Percentiles rank a stretch among this genome's conserved stretches.
Conservation (phyloP, 2,797 vertebrate genomes). For the Melanogrammus aeglefinus region DNA sequence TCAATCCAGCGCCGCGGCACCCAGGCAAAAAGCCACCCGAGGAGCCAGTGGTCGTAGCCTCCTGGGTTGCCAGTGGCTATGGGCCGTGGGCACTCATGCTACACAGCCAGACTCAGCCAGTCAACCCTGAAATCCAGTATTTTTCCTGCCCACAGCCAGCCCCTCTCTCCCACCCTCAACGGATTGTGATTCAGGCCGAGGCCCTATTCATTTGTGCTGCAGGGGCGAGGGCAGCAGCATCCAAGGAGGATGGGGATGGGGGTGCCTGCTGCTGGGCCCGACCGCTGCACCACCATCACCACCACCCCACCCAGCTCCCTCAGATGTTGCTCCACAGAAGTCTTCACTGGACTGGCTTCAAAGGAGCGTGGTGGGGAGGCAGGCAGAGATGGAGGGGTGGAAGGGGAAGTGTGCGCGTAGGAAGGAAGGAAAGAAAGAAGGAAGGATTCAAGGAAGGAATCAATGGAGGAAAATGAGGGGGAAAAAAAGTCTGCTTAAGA, state of each 20-base stretch:
- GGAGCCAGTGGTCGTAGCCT: conserved; percentile 48
- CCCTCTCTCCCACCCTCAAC: conserved; percentile 2
- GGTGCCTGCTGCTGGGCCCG: conserved; percentile 51
- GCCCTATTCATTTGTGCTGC: conserved; percentile 56
- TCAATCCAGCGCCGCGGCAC: conserved; percentile 51
- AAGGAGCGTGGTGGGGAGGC: conserved; percentile 43
- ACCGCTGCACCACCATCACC: conserved; percentile 44
- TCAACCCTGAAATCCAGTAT: too few relatives aligned
- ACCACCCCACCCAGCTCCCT: conserved; percentile 30
- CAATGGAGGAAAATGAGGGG: conserved; percentile 25
- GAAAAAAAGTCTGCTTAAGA: conserved; percentile 38
- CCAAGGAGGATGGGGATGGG: conserved; percentile 46
- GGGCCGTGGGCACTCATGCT: conserved; percentile 41
- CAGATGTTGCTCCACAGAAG: conserved; percentile 55
- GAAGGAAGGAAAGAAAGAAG: conserved; percentile 29
- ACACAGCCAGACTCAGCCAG: conserved; percentile 39
- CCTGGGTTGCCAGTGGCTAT: conserved; percentile 55
- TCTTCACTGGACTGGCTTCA: conserved; percentile 61
- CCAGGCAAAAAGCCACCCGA: conserved; percentile 55
- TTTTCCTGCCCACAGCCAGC: background rate
- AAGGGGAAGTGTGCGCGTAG: background rate
- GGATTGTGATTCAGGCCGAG: conserved; percentile 48
- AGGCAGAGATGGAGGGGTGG: conserved; percentile 33
- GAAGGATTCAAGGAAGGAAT: conserved; percentile 27
- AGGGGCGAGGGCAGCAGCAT: conserved; percentile 38